These are phyloP conservation scores for Craseonycteris thonglongyai DNA, from an alignment of 2,113 vertebrate genomes.

Conservation along the genomic window DNA sequence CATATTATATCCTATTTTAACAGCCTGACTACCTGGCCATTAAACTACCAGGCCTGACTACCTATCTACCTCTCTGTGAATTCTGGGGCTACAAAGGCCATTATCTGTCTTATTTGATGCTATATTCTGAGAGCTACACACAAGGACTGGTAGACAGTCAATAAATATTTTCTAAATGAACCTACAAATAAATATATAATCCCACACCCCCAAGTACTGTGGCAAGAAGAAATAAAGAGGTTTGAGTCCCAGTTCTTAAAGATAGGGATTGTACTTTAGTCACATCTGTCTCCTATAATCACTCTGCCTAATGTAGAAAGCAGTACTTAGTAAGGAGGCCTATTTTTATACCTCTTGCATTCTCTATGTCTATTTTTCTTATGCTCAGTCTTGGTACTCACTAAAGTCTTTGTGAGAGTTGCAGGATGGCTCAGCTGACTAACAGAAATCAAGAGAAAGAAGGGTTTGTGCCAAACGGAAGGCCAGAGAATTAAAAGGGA, in stretches of 20 bases:
- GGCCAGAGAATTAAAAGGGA: background rate
- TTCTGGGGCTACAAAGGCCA: background rate
- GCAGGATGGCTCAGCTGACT: background rate
- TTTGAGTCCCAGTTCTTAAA: background rate
- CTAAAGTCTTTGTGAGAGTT: background rate
- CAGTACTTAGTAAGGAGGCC: background rate
- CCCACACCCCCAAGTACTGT: too few relatives aligned
- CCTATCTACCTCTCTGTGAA: background rate
- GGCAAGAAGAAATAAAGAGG: background rate
- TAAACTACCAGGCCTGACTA: background rate
- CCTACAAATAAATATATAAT: background rate
- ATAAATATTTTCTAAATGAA: background rate
- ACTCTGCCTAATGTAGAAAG: background rate
- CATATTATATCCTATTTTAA: background rate
- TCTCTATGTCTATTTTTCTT: background rate
- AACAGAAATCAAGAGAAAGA: background rate
- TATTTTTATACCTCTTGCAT: background rate
- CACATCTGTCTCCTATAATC: background rate
- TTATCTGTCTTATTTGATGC: background rate
- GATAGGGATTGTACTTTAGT: background rate
- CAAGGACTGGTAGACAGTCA: background rate
- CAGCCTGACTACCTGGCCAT: too few relatives aligned
- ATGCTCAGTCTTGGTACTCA: background rate
- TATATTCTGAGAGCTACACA: background rate
- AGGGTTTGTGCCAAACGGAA: background rate